Evolutionary conservation across 2,113 vertebrate species (phyloP).

Genomic region (Aramus guarauna): DNA sequence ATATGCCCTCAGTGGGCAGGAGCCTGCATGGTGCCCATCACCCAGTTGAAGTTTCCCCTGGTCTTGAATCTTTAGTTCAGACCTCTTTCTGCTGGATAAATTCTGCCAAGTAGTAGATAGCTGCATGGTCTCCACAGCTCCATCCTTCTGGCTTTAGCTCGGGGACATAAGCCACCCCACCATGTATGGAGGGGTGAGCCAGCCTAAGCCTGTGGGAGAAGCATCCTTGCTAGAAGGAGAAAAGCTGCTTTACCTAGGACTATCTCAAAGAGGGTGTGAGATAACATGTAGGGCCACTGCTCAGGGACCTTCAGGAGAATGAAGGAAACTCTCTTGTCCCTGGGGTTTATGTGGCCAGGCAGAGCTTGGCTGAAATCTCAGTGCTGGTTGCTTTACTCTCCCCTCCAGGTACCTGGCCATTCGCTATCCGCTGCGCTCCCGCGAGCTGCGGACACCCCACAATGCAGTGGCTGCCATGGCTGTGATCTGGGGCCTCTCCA

Average conservation of each 20-base stretch:
- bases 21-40: neutral
- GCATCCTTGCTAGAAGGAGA: neutral
- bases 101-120: neutral
- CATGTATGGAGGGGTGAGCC: neutral
- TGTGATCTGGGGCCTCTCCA: constrained; percentile 85
- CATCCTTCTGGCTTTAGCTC: neutral
- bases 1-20: neutral
- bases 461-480: constrained; percentile 82
- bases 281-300: neutral
- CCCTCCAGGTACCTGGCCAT: constrained; percentile 83
- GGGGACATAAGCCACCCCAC: neutral
- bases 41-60: neutral
- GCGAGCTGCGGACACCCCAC: constrained; percentile 81
- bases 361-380: neutral
- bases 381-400: neutral
- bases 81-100: neutral
- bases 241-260: neutral
- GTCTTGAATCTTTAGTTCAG: neutral
- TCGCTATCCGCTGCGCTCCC: constrained; percentile 82
- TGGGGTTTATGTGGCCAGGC: neutral
- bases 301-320: neutral
- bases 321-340: neutral
- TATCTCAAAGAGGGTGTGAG: neutral
- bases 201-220: neutral
- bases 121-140: neutral